These are phyloP conservation scores for Nothobranchius kuhntae DNA, from an alignment of 2,113 vertebrate genomes.

Conservation along the genomic window DNA sequence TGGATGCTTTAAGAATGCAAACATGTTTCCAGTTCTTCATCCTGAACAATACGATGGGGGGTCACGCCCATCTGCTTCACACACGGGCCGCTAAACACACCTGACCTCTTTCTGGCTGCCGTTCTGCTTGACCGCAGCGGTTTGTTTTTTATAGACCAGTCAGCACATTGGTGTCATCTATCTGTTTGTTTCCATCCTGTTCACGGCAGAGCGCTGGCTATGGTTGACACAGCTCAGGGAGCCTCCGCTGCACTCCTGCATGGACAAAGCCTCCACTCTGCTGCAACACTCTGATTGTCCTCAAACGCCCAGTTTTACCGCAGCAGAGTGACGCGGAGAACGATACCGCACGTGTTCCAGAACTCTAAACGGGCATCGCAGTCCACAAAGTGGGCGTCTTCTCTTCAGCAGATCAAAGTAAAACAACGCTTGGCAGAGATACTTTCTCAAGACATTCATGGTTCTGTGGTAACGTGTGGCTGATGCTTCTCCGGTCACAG, in stretches of 20 bases:
- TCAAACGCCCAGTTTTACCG: conserved; percentile 37
- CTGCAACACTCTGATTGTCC: conserved; percentile 47
- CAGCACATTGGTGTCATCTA: conserved; percentile 21
- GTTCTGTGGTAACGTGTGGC: background rate
- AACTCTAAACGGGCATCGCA: background rate
- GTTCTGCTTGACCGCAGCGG: conserved; percentile 31
- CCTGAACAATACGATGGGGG: background rate
- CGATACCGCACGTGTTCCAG: conserved; percentile 5
- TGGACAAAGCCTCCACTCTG: conserved; percentile 54
- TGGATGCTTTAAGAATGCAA: conserved; percentile 8
- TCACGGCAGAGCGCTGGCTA: conserved; percentile 18
- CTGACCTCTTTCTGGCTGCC: conserved; percentile 13
- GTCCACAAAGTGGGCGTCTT: background rate
- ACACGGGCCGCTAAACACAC: conserved; percentile 32
- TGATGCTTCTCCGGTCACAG: conserved; percentile 10
- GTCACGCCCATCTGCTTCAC: conserved; percentile 30
- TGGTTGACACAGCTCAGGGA: conserved; percentile 42
- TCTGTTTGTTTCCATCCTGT: conserved; percentile 42
- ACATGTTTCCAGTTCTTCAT: conserved; percentile 11
- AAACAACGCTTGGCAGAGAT: too few relatives aligned
- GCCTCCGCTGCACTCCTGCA: conserved; percentile 46
- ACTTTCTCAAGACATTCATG: background rate
- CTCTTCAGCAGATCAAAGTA: too few relatives aligned
- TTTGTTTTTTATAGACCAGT: conserved; percentile 8
- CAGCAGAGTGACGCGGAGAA: conserved; percentile 19